Conservation (phyloP, 2,113 vertebrate species). For the Protobothrops mucrosquamatus region DNA sequence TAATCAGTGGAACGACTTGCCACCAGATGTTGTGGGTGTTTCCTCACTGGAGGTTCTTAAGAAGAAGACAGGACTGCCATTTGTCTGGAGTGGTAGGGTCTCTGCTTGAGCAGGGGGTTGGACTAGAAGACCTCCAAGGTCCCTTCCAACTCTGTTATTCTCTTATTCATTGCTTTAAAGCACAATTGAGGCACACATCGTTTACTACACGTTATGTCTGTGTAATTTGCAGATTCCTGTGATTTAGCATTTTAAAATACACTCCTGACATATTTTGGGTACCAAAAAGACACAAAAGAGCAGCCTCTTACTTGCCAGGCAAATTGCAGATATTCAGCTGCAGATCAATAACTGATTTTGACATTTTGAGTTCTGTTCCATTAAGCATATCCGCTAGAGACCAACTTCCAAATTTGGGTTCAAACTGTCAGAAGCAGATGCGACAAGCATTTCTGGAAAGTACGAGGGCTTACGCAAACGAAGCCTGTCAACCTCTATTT, state of each 20-base stretch:
- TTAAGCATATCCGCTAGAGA: background rate
- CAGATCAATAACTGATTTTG: background rate
- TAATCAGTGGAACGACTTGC: no score
- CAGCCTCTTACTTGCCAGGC: background rate
- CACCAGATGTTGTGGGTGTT: no score
- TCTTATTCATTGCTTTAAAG: background rate
- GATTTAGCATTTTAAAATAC: background rate
- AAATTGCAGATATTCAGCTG: background rate
- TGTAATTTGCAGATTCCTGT: background rate
- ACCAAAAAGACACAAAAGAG: background rate
- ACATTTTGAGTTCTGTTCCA: background rate
- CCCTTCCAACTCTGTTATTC: no score
- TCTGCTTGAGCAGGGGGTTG: no score
- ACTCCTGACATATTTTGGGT: background rate
- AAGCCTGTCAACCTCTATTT: background rate
- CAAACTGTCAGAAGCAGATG: background rate
- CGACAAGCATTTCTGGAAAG: background rate
- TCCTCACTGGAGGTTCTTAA: no score
- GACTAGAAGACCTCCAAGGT: no score
- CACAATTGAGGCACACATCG: background rate
- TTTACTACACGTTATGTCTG: background rate
- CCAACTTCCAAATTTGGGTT: background rate
- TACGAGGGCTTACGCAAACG: background rate
- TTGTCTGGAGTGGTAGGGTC: no score
- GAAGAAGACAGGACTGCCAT: no score